phyloP scores from a whole-genome alignment of 2,113 vertebrate genomes.

The Sturnus vulgaris region DNA sequence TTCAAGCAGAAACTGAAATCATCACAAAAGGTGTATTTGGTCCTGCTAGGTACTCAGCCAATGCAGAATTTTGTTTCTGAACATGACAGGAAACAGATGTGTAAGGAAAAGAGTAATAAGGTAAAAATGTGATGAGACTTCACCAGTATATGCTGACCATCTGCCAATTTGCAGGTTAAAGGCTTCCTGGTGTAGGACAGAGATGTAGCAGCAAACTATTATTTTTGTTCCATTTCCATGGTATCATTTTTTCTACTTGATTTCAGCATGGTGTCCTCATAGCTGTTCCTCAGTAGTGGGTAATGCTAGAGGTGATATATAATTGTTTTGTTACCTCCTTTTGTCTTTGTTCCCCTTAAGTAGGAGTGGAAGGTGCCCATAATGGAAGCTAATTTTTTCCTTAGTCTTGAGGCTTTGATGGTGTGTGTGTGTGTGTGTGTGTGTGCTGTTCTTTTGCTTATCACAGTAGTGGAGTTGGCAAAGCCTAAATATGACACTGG shows the following conservation, averaged over 20 bases:
- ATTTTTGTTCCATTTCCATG: conserved; percentile 27
- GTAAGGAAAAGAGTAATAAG: background rate
- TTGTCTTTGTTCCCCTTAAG: background rate
- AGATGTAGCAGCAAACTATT: background rate
- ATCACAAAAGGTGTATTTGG: background rate
- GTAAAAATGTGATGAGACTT: background rate
- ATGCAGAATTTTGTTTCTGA: background rate
- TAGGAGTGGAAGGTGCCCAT: background rate
- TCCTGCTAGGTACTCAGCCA: background rate
- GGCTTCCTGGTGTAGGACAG: background rate
- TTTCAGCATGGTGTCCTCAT: background rate
- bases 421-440: background rate
- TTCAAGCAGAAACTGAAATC: background rate
- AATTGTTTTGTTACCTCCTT: background rate
- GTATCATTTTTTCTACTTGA: background rate
- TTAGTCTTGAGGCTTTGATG: background rate
- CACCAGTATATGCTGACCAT: background rate
- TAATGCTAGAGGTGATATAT: background rate
- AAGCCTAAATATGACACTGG: background rate
- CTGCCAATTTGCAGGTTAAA: background rate
- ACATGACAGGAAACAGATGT: background rate
- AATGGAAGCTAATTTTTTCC: background rate
- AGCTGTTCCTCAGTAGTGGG: background rate
- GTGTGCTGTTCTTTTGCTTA: background rate
- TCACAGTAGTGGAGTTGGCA: background rate